Evolutionary conservation across 1,140 invertebrate species (phyloP).

Genomic region (Metopolophium dirhodum): DNA sequence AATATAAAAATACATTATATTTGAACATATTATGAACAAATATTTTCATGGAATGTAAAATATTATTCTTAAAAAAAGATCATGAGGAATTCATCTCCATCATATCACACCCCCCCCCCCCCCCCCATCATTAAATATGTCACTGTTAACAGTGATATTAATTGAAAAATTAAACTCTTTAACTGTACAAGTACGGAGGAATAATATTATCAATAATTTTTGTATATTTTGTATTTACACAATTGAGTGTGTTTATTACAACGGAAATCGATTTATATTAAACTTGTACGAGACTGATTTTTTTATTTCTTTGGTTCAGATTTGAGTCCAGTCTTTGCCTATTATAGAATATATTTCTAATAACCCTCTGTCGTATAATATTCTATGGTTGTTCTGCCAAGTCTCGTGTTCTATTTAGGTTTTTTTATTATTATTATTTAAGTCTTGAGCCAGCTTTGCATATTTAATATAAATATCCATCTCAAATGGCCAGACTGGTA

Average conservation of each 20-base stretch:
- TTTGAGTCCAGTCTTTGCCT: background rate
- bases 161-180: background rate
- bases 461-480: slow-evolving; percentile 35
- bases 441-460: background rate
- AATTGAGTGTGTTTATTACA: background rate
- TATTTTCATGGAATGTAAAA: background rate
- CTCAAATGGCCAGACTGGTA: slow-evolving; percentile 32
- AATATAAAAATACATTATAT: background rate
- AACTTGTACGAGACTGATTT: background rate
- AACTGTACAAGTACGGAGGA: background rate
- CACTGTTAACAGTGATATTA: background rate
- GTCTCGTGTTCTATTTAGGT: background rate
- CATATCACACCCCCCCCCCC: background rate
- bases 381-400: slow-evolving; percentile 17
- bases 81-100: background rate
- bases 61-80: background rate
- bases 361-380: background rate
- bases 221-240: background rate
- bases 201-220: background rate
- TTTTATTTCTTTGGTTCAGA: background rate
- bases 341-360: background rate
- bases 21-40: background rate
- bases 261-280: background rate
- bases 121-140: too few species aligned
- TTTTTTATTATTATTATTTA: background rate